A percentile compares a stretch with the other conserved stretches of the same genome.
phyloP scores from a whole-genome alignment of 1,140 invertebrate genomes.

The Aphaenogaster floridana region DNA sequence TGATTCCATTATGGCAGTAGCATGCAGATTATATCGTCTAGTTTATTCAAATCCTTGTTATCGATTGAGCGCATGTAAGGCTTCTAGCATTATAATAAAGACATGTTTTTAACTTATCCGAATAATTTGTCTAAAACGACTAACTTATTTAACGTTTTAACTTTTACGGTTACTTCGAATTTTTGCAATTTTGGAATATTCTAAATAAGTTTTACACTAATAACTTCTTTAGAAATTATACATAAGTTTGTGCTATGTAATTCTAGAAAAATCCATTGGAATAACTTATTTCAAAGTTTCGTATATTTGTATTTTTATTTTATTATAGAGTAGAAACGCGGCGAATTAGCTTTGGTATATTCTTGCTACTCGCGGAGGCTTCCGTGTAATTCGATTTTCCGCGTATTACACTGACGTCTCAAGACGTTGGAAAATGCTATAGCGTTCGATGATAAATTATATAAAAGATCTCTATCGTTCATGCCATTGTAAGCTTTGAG shows the following conservation, averaged over 20 bases:
- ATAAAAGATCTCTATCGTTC: background rate
- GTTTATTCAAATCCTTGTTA: conserved; percentile 17
- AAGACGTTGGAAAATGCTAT: conserved; percentile 22
- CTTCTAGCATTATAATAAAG: background rate
- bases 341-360: conserved; percentile 27
- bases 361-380: conserved; percentile 17
- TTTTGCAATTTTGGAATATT: background rate
- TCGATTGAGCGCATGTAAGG: background rate
- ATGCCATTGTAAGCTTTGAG: background rate
- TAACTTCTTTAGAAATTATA: background rate
- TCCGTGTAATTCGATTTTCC: conserved; percentile 51
- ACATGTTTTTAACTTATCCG: background rate
- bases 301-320: background rate
- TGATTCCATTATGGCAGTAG: conserved; percentile 26
- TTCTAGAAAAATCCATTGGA: background rate
- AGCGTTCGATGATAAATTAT: conserved; percentile 12
- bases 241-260: background rate
- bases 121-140: background rate
- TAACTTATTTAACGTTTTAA: background rate
- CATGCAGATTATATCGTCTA: conserved; percentile 1
- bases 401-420: conserved; percentile 42
- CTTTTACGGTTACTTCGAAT: background rate
- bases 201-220: background rate
- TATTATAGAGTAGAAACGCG: background rate
- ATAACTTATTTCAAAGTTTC: conserved; percentile 1